Percentiles rank a stretch among this genome's conserved stretches.
Evolutionary conservation across 2,888 invertebrate species (phyloP).

Genomic region (Ophioninae sp.): DNA sequence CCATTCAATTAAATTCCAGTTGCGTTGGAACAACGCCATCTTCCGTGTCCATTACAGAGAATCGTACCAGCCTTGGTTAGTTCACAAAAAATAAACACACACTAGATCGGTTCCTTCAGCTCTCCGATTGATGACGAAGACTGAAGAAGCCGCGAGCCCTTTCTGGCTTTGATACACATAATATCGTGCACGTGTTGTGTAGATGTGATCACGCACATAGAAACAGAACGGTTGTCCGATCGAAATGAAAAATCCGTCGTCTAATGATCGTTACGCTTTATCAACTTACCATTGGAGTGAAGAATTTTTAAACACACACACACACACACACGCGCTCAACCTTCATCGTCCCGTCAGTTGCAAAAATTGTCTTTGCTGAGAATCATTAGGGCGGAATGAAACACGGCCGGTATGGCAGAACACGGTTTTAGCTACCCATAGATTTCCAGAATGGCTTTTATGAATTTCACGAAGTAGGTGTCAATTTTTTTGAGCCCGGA

Average conservation of each 20-base stretch:
- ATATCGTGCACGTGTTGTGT: slow-evolving; percentile 71
- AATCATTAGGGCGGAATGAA: no score
- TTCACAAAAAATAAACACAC: slow-evolving; percentile 8
- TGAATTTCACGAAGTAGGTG: no score
- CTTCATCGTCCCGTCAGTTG: background rate
- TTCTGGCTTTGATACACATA: slow-evolving; percentile 11
- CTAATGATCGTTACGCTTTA: background rate
- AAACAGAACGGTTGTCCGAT: slow-evolving; percentile 28
- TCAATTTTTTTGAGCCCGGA: no score
- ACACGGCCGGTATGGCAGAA: no score
- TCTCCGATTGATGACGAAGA: slow-evolving; percentile 4
- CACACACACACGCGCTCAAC: slow-evolving; percentile 1
- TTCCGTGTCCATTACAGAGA: background rate
- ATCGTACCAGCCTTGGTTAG: slow-evolving; percentile 28
- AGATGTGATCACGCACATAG: slow-evolving; percentile 67
- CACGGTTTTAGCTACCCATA: no score
- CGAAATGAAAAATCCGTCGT: slow-evolving; percentile 2
- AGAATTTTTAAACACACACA: slow-evolving; percentile 7
- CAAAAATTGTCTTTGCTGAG: background rate
- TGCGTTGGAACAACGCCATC: background rate
- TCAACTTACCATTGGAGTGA: slow-evolving; percentile 12
- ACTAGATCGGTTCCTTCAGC: slow-evolving; percentile 23
- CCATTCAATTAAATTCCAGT: background rate
- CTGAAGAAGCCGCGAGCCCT: slow-evolving; percentile 1
- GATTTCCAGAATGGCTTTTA: no score